Conservation (phyloP, 1,140 invertebrate species). For the Pseudomyrmex cubaensis region DNA sequence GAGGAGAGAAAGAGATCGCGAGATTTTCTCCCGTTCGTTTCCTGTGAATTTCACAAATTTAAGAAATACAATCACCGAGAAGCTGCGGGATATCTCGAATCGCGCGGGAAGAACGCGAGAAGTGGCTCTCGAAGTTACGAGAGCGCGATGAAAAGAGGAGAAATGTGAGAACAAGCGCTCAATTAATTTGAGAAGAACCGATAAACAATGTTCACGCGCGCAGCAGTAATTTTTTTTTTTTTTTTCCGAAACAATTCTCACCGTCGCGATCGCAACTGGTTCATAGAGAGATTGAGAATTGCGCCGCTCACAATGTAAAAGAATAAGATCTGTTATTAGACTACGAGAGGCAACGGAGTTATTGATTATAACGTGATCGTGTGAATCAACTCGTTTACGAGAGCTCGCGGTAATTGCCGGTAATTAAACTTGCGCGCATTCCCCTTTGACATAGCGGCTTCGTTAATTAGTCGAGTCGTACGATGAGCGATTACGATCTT, state of each 20-base stretch:
- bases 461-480: conserved; percentile 65
- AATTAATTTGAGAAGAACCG: conserved; percentile 8
- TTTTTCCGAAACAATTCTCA: conserved; percentile 26
- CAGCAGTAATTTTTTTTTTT: not conserved
- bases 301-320: conserved; percentile 4
- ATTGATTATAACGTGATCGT: conserved; percentile 51
- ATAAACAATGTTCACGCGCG: conserved; percentile 2
- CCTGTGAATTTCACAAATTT: not conserved
- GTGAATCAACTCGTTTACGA: conserved; percentile 40
- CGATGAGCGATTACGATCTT: conserved; percentile 45
- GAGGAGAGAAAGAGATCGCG: too few species aligned
- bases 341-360: not conserved
- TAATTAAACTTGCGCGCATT: conserved; percentile 55
- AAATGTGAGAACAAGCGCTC: conserved; percentile 13
- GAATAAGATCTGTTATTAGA: conserved; percentile 48
- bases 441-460: conserved; percentile 48
- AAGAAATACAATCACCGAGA: not conserved
- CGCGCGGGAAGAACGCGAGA: not conserved
- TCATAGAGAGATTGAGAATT: conserved; percentile 24
- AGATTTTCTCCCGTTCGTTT: not conserved
- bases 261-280: not conserved
- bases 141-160: not conserved
- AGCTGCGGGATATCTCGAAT: not conserved
- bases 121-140: not conserved
- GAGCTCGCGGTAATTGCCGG: conserved; percentile 55